Conservation (phyloP, 2,888 invertebrate genomes). For the Mamestra brassicae region DNA sequence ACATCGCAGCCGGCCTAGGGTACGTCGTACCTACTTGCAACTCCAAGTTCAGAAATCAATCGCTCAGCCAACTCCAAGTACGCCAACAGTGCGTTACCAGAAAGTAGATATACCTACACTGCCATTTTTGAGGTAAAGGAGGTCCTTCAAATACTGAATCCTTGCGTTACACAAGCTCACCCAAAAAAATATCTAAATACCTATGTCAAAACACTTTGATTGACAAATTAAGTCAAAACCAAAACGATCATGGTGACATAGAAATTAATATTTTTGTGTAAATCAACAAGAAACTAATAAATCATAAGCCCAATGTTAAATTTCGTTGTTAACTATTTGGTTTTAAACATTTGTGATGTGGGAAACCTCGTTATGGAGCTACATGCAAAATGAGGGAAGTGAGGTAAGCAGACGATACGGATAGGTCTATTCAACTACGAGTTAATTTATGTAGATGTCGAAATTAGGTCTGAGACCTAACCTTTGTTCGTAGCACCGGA, state of each 20-base stretch:
- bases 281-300: slow-evolving; percentile 60
- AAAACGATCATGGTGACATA: slow-evolving; percentile 74
- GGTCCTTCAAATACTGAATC: not conserved
- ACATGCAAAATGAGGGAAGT: slow-evolving; percentile 71
- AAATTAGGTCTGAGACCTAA: no score
- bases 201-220: slow-evolving; percentile 7
- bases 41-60: not conserved
- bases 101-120: not conserved
- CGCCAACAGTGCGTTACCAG: not conserved
- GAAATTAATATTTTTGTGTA: slow-evolving; percentile 60
- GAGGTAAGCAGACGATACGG: slow-evolving; percentile 61
- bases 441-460: no score
- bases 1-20: no score
- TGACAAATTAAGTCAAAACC: slow-evolving; percentile 43
- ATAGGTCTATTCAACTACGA: no score
- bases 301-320: slow-evolving; percentile 69
- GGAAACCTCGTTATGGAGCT: slow-evolving; percentile 71
- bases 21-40: not conserved
- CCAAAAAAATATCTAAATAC: not conserved
- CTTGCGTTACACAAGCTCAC: not conserved
- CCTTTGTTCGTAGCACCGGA: no score
- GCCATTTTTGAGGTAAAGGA: not conserved
- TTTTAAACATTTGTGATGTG: slow-evolving; percentile 75
- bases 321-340: slow-evolving; percentile 53
- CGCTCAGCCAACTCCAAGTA: not conserved